phyloP scores from a whole-genome alignment of 2,888 invertebrate genomes.

The Craniophora ligustri region DNA sequence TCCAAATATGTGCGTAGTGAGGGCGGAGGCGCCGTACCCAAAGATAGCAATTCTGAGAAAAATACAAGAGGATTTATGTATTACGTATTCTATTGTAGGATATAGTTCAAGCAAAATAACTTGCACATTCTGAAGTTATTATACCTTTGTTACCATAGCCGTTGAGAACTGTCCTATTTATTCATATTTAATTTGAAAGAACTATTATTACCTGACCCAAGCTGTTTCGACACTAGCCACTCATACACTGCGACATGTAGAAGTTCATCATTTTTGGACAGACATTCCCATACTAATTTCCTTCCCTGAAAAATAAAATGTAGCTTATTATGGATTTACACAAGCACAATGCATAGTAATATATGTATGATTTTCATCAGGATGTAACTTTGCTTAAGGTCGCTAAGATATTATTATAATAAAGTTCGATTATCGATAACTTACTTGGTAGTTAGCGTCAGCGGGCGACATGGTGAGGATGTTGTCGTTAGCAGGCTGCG shows the following conservation, averaged over 20 bases:
- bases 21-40: constrained; percentile 90
- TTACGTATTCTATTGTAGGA: too few relatives aligned
- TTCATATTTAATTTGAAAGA: background rate
- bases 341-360: too few relatives aligned
- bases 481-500: constrained; percentile 64
- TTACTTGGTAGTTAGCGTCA: constrained; percentile 83
- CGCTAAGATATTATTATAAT: too few relatives aligned
- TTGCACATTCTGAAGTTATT: too few relatives aligned
- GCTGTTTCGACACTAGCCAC: constrained; percentile 95
- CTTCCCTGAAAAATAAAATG: constrained; percentile 69
- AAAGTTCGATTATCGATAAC: background rate
- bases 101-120: too few relatives aligned
- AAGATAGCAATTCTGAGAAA: constrained; percentile 87
- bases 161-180: too few relatives aligned
- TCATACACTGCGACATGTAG: constrained; percentile 97
- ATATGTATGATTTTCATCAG: too few relatives aligned
- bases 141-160: background rate
- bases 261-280: constrained; percentile 94
- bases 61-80: background rate
- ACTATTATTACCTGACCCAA: constrained; percentile 84
- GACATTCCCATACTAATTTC: constrained; percentile 90
- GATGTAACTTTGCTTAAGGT: too few relatives aligned
- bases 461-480: constrained; percentile 76
- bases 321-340: background rate
- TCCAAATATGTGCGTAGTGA: constrained; percentile 94